These are phyloP conservation scores for Botrylloides violaceus DNA, from an alignment of 23 tunicate species.

Conservation along the genomic window DNA sequence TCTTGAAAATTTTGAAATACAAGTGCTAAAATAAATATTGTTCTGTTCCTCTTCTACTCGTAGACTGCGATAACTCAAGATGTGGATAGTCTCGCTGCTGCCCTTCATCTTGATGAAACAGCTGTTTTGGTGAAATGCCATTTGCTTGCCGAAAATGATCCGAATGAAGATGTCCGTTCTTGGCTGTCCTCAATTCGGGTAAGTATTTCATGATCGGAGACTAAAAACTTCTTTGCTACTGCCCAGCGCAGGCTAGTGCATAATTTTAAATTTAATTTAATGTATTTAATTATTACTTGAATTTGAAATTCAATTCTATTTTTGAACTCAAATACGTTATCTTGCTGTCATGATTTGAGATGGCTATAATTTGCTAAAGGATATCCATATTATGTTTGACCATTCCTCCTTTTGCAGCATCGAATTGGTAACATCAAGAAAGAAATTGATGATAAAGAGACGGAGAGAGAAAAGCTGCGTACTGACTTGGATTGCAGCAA, in stretches of 20 bases:
- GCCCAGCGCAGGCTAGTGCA: neutral
- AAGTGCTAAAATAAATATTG: neutral
- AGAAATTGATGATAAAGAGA: constrained; percentile 28
- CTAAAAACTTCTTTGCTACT: too few relatives aligned
- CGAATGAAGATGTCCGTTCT: constrained; percentile 19
- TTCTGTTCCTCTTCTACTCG: neutral
- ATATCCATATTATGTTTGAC: neutral
- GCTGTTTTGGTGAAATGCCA: constrained; percentile 21
- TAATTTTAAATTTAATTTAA: neutral
- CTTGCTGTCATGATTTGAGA: neutral
- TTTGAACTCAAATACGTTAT: neutral
- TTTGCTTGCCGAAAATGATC: constrained; percentile 18
- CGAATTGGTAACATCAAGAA: constrained; percentile 45
- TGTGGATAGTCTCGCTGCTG: constrained; percentile 26
- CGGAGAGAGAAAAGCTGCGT: constrained; percentile 26
- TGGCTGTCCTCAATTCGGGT: constrained; percentile 56
- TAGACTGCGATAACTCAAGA: constrained; percentile 39
- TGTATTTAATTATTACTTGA: neutral
- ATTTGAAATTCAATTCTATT: neutral
- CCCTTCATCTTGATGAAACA: constrained; percentile 23
- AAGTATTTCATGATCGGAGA: too few relatives aligned
- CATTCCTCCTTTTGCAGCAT: constrained; percentile 12
- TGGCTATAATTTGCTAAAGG: too few relatives aligned
- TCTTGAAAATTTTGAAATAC: neutral
- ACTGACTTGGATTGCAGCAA: constrained; percentile 33